These are phyloP conservation scores for Zaprionus nigranus DNA, from an alignment of 1,140 invertebrate species.

Conservation along the genomic window DNA sequence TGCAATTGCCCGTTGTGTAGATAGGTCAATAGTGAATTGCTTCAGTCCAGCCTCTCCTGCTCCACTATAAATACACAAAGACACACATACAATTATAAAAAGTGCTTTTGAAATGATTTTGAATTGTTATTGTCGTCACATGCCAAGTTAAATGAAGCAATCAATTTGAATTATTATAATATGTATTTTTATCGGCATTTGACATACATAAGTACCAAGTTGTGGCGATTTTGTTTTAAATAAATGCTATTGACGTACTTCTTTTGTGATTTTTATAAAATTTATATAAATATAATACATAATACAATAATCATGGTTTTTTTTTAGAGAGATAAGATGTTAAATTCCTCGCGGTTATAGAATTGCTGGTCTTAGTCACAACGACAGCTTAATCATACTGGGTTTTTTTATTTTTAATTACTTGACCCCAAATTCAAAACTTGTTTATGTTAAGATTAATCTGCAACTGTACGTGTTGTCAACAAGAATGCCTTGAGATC, in stretches of 20 bases:
- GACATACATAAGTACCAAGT: constrained; percentile 6
- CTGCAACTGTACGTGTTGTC: too few species aligned
- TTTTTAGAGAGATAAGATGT: constrained; percentile 1
- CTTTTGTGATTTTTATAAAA: not conserved
- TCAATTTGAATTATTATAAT: constrained; percentile 6
- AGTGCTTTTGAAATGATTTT: constrained; percentile 19
- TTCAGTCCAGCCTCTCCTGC: not conserved
- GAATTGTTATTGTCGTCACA: constrained; percentile 23
- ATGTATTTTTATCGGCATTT: not conserved
- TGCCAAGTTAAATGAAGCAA: constrained; percentile 26
- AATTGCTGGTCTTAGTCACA: too few species aligned
- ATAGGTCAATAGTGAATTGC: constrained; percentile 9
- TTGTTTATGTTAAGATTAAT: too few species aligned
- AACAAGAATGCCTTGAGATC: not conserved
- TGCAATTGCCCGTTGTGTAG: constrained; percentile 15
- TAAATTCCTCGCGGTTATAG: too few species aligned
- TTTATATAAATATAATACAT: not conserved
- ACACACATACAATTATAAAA: constrained; percentile 7
- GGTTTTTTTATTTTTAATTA: too few species aligned
- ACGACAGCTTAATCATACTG: too few species aligned
- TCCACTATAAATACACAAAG: constrained; percentile 1
- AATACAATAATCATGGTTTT: not conserved
- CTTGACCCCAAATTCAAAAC: too few species aligned
- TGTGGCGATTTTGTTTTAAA: not conserved
- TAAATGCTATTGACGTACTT: not conserved